These are phyloP conservation scores for Drosophila limbata DNA, from an alignment of 2,888 invertebrate species.

Conservation along the genomic window DNA sequence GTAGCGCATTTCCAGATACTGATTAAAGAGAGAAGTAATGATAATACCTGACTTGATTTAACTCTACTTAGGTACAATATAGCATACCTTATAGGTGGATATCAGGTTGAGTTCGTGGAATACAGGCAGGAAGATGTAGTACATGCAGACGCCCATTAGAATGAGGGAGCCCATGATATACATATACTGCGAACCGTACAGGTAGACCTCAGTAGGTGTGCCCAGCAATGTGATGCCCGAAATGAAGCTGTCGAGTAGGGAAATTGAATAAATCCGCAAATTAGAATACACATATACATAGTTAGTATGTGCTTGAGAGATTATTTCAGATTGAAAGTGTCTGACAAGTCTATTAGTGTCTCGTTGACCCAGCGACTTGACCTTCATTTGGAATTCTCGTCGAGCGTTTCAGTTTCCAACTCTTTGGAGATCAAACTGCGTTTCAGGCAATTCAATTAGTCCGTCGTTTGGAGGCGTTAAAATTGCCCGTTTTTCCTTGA, in stretches of 20 bases:
- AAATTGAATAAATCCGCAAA: not conserved
- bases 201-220: constrained; percentile 91
- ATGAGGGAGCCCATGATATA: constrained; percentile 87
- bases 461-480: constrained; percentile 18
- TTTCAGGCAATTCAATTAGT: constrained; percentile 77
- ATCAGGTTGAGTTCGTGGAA: constrained; percentile 90
- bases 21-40: constrained; percentile 8
- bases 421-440: constrained; percentile 69
- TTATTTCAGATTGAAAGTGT: constrained; percentile 1
- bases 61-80: too few species aligned
- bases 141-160: constrained; percentile 87
- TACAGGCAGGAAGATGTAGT: constrained; percentile 89
- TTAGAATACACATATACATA: not conserved
- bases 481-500: constrained; percentile 18
- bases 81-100: constrained; percentile 90
- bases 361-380: constrained; percentile 47
- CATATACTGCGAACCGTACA: constrained; percentile 91
- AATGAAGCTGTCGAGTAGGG: constrained; percentile 87
- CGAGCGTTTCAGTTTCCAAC: constrained; percentile 9
- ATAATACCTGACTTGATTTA: not conserved
- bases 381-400: constrained; percentile 49
- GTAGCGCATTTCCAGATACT: constrained; percentile 89
- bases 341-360: not conserved
- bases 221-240: constrained; percentile 92
- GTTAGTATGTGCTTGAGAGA: not conserved